These are phyloP conservation scores for Oncopeltus fasciatus DNA, from an alignment of 1,140 invertebrate genomes.

Conservation along the genomic window DNA sequence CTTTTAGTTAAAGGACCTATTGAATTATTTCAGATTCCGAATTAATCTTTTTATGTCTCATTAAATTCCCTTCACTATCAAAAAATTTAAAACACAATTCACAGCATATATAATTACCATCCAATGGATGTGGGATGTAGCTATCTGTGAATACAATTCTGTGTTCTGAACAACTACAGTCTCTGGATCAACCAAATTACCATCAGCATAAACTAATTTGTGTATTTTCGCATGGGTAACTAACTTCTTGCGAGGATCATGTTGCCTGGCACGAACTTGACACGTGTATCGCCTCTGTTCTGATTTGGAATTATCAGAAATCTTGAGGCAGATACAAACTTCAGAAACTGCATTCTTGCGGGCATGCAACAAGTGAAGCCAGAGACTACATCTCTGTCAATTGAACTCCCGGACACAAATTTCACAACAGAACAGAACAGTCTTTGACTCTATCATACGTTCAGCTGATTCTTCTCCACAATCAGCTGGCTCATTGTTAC, in stretches of 20 bases:
- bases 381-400: slow-evolving; percentile 37
- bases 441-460: slow-evolving; percentile 27
- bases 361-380: slow-evolving; percentile 39
- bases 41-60: slow-evolving; percentile 34
- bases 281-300: slow-evolving; percentile 26
- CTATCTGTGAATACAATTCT: slow-evolving; percentile 3
- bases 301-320: slow-evolving; percentile 29
- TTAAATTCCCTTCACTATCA: slow-evolving; percentile 34
- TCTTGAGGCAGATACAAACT: slow-evolving; percentile 41
- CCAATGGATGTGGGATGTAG: slow-evolving; percentile 10
- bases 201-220: slow-evolving; percentile 31
- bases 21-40: slow-evolving; percentile 9
- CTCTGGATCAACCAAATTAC: slow-evolving; percentile 34
- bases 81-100: slow-evolving; percentile 36
- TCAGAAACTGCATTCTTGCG: slow-evolving; percentile 39
- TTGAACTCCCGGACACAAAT: slow-evolving; percentile 37
- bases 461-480: slow-evolving; percentile 16
- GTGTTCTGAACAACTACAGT: slow-evolving; percentile 21
- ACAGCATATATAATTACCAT: slow-evolving; percentile 32
- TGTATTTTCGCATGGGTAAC: slow-evolving; percentile 42
- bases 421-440: slow-evolving; percentile 36
- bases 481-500: not conserved
- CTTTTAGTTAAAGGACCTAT: slow-evolving; percentile 26
- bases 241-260: slow-evolving; percentile 40
- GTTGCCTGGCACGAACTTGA: slow-evolving; percentile 42